phyloP scores from a whole-genome alignment of 30 jellyfish, hydroid and myxozoan genomes.

The Rhopilema esculentum region DNA sequence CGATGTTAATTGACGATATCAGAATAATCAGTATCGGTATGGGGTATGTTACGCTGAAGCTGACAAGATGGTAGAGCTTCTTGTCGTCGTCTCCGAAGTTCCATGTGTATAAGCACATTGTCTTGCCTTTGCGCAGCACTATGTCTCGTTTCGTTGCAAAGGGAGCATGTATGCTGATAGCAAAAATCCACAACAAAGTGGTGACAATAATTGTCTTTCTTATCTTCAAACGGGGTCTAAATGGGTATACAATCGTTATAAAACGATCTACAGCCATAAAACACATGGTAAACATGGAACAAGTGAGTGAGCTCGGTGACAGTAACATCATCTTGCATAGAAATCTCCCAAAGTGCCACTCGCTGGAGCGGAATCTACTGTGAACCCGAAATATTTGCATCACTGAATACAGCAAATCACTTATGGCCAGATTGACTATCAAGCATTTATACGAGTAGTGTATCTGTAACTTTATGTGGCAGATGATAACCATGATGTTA shows the following conservation, averaged over 20 bases:
- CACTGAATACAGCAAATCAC: conserved; percentile 48
- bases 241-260: conserved; percentile 53
- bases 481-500: conserved; percentile 35
- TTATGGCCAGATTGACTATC: conserved; percentile 43
- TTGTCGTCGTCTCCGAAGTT: neutral
- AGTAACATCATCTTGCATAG: conserved; percentile 40
- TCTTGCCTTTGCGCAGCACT: conserved; percentile 10
- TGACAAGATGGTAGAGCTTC: conserved; percentile 17
- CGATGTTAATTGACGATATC: conserved; percentile 28
- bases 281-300: conserved; percentile 64
- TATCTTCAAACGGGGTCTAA: conserved; percentile 14
- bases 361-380: conserved; percentile 45
- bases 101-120: conserved; percentile 18
- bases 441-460: conserved; percentile 27
- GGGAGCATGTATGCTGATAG: conserved; percentile 45
- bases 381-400: conserved; percentile 47
- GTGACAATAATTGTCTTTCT: neutral
- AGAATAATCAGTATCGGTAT: conserved; percentile 42
- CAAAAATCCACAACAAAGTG: conserved; percentile 27
- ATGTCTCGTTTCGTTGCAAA: conserved; percentile 16
- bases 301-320: conserved; percentile 23
- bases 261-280: conserved; percentile 62
- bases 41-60: conserved; percentile 56
- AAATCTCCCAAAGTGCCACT: conserved; percentile 60
- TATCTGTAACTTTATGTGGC: conserved; percentile 7